Evolutionary conservation across 2,113 vertebrate genomes (phyloP).

Genomic region (Sisor rabdophorus): DNA sequence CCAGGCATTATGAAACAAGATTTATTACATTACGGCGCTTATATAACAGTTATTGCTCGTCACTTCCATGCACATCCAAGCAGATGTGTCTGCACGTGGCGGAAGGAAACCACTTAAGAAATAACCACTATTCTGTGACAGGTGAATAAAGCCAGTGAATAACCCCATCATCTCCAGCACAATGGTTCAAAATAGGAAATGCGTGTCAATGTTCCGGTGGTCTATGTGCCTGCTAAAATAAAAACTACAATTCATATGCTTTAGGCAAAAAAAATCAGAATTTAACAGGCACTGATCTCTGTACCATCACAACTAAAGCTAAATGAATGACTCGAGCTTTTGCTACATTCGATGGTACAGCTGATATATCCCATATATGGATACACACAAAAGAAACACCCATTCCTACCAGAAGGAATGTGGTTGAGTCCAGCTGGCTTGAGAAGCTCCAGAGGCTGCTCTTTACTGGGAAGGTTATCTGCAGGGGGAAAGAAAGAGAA

Average conservation of each 20-base stretch:
- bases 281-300: background rate
- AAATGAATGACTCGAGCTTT: background rate
- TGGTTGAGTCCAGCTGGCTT: conserved; percentile 58
- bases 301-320: background rate
- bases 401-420: conserved; percentile 60
- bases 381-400: background rate
- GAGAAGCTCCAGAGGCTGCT: conserved; percentile 62
- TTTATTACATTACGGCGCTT: background rate
- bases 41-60: background rate
- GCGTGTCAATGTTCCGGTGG: background rate
- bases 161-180: conserved; percentile 11
- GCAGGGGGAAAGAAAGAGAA: conserved; percentile 34
- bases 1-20: background rate
- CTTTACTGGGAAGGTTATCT: conserved; percentile 60
- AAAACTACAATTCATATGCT: background rate
- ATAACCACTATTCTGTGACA: conserved; percentile 23
- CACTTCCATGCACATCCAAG: background rate
- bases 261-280: background rate
- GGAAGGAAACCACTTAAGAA: conserved; percentile 27
- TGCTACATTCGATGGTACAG: background rate
- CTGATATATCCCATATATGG: background rate
- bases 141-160: background rate
- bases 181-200: background rate
- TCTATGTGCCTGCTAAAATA: background rate
- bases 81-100: conserved; percentile 9